Evolutionary conservation across 2,113 vertebrate genomes (phyloP), one percentile per base, ranked within the genome.

Genomic region (Catharus minimus): DNA sequence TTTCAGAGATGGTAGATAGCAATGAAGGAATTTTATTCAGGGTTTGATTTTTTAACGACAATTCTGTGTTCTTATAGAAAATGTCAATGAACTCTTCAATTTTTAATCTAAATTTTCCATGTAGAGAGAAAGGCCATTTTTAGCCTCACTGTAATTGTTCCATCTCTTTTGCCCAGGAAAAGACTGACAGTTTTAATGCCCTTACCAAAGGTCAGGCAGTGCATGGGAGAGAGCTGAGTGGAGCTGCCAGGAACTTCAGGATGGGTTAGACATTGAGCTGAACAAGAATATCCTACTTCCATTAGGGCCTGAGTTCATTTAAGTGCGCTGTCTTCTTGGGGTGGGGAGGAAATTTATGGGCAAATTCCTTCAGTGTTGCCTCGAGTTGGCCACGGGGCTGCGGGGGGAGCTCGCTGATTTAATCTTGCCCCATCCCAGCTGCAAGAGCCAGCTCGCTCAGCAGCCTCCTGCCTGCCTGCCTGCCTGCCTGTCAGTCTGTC

Each of bases 161-260:
- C 14, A 3, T 33, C 17, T 78, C 57, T 69, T 81, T 61, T 68
- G 73, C 53, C 57, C 30, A 53, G n/a, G 39, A 78, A 60, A 57
- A 93, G 81, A 92, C 69, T 86, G 92, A 71, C 61, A 83, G 76
- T 67, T 94, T 93, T 93, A 62, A 81, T 81, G 73, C 73, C 72
- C 47, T 73, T 83, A 80, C 46, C 21, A 20, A 82, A 73, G 80
- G 78, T 91, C 49, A 67, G 39, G 43, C 5, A 1, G 50, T 55
- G 26, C 58, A 82, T 0, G 0, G 36, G 32, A 82, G 55, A 2
- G 9, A 76, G 30, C 39, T 69, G 56, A 83, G 55, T 18, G 58
- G 56, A 50, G 64, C 43, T 90, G 55, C 71, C 61, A 73, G 55
- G 56, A 93, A 18, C 68, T 90, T 69, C 47, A 62, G 56, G 58